Evolutionary conservation across 2,113 vertebrate genomes (phyloP).

Genomic region (Notothenia coriiceps): DNA sequence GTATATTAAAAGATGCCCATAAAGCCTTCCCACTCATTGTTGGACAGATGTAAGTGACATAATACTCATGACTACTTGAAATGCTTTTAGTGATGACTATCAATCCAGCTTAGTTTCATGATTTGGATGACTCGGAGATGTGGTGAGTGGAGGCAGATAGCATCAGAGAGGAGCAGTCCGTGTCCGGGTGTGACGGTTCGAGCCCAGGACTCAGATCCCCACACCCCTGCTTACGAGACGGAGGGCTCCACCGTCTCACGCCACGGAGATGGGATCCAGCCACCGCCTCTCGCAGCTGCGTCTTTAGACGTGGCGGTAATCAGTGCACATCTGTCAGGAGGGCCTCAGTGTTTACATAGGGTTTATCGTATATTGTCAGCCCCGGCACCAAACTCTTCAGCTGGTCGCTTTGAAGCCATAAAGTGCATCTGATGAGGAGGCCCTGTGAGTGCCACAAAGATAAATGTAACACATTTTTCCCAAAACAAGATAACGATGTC

Average conservation of each 20-base stretch:
- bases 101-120: slow-evolving; percentile 20
- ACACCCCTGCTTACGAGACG: neutral
- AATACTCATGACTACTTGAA: slow-evolving; percentile 43
- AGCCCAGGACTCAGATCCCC: slow-evolving; percentile 30
- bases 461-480: slow-evolving; percentile 52
- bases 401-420: slow-evolving; percentile 59
- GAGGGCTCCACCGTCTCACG: slow-evolving; percentile 42
- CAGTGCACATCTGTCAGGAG: slow-evolving; percentile 65
- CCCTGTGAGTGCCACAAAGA: slow-evolving; percentile 44
- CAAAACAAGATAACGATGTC: slow-evolving; percentile 57
- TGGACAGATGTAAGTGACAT: slow-evolving; percentile 56
- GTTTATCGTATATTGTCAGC: slow-evolving; percentile 39
- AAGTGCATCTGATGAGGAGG: slow-evolving; percentile 57
- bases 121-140: neutral
- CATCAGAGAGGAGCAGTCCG: slow-evolving; percentile 45
- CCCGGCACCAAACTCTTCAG: slow-evolving; percentile 33
- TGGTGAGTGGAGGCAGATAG: slow-evolving; percentile 26
- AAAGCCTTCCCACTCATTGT: neutral
- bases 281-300: slow-evolving; percentile 32
- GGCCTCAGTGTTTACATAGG: slow-evolving; percentile 73
- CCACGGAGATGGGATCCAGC: slow-evolving; percentile 64
- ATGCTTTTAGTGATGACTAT: slow-evolving; percentile 58
- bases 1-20: slow-evolving; percentile 15
- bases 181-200: slow-evolving; percentile 14
- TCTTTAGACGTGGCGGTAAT: slow-evolving; percentile 50